Base-by-base conservation (phyloP, 1,140 invertebrate species). In the Chelonus insularis region DNA sequence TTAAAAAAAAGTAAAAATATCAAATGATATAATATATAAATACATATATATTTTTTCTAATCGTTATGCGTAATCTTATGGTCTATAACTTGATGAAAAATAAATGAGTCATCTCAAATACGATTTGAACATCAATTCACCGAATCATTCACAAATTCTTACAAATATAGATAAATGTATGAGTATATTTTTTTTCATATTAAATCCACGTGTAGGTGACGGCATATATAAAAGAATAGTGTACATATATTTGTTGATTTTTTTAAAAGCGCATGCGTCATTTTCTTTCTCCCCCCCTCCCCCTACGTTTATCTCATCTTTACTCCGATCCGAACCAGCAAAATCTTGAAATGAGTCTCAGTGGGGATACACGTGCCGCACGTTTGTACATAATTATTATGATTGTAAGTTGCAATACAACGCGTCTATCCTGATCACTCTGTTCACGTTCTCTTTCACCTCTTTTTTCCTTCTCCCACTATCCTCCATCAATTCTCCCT, bases 321-420 rank as follows among this genome's bases (percentile, higher is more conserved):
- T 9, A 9, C 36, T 37, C 11, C 12, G 4, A 5, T 37, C 12
- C 11, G 12, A 37, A 4, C 36, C 36, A 37, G 36, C 36, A 37
- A 37, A n/a, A 37, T 37, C 36, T 12, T 37, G 2, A 16, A 9
- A 18, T 1, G 16, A 4, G 1, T 8, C 6, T 4, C 9, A 14
- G 56, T 47, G 41, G 57, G 47, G 57, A 45, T 59, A 51, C 57
- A 59, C 57, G 57, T 59, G 57, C 57, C 57, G 45, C 57, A 59
- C 32, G 57, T 45, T 59, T 58, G 25, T 58, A 58, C 34, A 14
- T 2, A 55, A 48, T 58, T 58, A 58, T 58, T 58, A 58, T 58
- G n/a, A 58, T 48, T 58, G 29, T 47, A n/a, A 50, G 47, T 14
- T 50, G 12, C 23, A 25, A 11, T 18, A 50, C 47, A 12, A n/a